Conservation (phyloP, 2,888 invertebrate species). For the Pyrrhia umbra region DNA sequence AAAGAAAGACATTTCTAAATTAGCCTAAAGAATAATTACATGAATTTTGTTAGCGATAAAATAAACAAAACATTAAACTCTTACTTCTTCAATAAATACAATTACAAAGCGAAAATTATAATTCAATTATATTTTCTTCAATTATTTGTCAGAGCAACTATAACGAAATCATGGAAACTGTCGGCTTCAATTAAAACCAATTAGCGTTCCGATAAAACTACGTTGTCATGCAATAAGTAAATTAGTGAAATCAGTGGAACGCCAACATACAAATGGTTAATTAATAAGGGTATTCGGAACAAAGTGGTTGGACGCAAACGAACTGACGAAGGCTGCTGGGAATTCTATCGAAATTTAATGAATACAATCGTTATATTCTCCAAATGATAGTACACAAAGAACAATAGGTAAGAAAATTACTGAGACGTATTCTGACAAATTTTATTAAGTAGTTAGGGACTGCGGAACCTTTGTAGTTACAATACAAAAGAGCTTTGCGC, state of each 20-base stretch:
- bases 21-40: too few relatives aligned
- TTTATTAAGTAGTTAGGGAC: conserved; percentile 47
- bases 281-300: conserved; percentile 58
- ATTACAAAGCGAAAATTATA: conserved; percentile 23
- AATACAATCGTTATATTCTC: conserved; percentile 53
- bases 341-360: conserved; percentile 52
- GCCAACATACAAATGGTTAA: conserved; percentile 57
- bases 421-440: conserved; percentile 39
- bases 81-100: neutral
- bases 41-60: too few relatives aligned
- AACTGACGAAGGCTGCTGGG: conserved; percentile 34
- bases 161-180: conserved; percentile 30
- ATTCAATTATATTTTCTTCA: conserved; percentile 27
- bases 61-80: neutral
- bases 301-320: conserved; percentile 39
- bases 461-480: conserved; percentile 41
- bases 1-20: too few relatives aligned
- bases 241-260: conserved; percentile 52
- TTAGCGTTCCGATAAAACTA: conserved; percentile 30
- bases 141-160: conserved; percentile 20
- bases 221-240: conserved; percentile 53
- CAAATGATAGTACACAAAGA: conserved; percentile 43
- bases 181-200: conserved; percentile 33
- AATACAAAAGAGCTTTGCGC: conserved; percentile 40
- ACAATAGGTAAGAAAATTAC: conserved; percentile 34